Evolutionary conservation across 2,113 vertebrate genomes (phyloP), one percentile per base, ranked within the genome.

Genomic region (Pantherophis guttatus): DNA sequence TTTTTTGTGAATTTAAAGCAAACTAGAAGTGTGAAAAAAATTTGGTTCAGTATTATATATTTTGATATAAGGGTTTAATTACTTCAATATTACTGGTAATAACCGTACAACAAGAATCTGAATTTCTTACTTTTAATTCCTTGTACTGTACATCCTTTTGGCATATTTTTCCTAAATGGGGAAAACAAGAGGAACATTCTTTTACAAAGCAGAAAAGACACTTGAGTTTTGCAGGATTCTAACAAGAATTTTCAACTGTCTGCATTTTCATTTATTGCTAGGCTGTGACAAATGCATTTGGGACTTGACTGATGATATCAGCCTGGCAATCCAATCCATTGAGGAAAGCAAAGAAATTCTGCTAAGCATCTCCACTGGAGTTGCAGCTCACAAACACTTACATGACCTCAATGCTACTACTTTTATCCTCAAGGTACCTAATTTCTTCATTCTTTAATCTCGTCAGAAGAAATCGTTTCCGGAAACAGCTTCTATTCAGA

Each of bases 271-370:
- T 96, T 96, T 89, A 33, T 95, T 91, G 58, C 21, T 94, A 99
- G 99, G 97, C 94, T 99, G 99, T 48, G 98, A 99, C 92, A 98
- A 99, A 62, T 99, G 99, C 62, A 98, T 99, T 93, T 99, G 99
- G 99, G 98, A 99, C 96, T 98, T 99, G 97, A 99, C 98, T 8
- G 98, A 98, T 29, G 99, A 99, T 95, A 96, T 99, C 58, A 96
- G 96, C 48, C 93, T 97, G 93, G 98, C 99, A 8, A 98, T 98
- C 5, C 98, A 98, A 93, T 98, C 98, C 3, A 97, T 99, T 0
- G 98, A 99, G 92, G 98, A 99, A 94, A 97, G 99, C 95, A 99
- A 97, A 95, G 98, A 98, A 0, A 98, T 96, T 58, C 96, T 99
- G 89, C 91, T 99, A 95, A 99, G 98, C 91, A 98, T 99, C 95